Evolutionary conservation across 2,113 vertebrate species (phyloP).

Genomic region (Phylloscopus trochilus): DNA sequence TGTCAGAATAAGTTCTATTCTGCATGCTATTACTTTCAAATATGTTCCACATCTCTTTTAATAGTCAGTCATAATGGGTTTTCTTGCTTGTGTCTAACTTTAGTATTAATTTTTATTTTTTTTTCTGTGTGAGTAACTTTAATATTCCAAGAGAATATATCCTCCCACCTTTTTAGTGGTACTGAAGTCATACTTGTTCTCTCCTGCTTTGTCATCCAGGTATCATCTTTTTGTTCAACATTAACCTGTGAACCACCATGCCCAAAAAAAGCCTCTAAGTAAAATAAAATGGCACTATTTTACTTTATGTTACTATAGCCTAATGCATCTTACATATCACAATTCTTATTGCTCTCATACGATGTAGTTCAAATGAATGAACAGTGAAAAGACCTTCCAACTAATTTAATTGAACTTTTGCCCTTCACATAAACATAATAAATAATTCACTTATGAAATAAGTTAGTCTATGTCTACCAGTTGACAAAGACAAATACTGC

Average conservation of each 20-base stretch:
- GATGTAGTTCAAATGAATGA: not conserved
- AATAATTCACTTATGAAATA: not conserved
- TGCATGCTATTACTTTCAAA: not conserved
- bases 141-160: not conserved
- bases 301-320: not conserved
- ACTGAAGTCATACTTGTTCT: not conserved
- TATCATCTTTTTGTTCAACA: not conserved
- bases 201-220: not conserved
- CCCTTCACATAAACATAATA: not conserved
- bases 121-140: not conserved
- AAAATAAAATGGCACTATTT: not conserved
- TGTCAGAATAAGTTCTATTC: not conserved
- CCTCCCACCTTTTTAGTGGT: not conserved
- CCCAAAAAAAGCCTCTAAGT: not conserved
- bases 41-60: not conserved
- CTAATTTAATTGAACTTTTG: not conserved
- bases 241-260: not conserved
- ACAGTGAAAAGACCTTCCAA: not conserved
- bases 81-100: not conserved
- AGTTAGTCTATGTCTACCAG: not conserved
- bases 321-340: not conserved
- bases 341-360: not conserved
- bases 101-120: not conserved
- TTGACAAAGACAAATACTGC: not conserved
- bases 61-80: not conserved